Conservation (phyloP, 2,113 vertebrate genomes). For the Corythoichthys intestinalis region DNA sequence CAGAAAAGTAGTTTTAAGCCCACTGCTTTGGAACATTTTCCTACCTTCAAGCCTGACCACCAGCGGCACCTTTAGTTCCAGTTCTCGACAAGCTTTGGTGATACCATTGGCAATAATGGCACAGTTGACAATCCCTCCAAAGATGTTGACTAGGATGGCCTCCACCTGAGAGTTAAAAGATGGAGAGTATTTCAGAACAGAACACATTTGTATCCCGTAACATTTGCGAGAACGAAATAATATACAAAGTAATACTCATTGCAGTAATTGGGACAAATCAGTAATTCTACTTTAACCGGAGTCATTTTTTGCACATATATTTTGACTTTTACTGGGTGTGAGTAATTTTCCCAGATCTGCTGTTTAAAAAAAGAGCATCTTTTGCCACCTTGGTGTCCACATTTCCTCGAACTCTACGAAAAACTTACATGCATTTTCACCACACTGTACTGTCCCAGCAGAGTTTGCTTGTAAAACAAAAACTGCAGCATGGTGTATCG, state of each 20-base stretch:
- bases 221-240: not conserved
- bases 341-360: not conserved
- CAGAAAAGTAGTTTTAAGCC: not conserved
- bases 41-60: constrained; percentile 96
- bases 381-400: not conserved
- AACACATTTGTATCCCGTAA: not conserved
- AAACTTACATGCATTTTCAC: not conserved
- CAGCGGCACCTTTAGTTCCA: constrained; percentile 90
- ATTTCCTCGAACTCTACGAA: not conserved
- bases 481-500: constrained; percentile 14
- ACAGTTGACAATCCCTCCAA: constrained; percentile 97
- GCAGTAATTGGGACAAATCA: not conserved
- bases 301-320: not conserved
- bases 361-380: not conserved
- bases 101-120: constrained; percentile 97
- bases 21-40: constrained; percentile 9
- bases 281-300: not conserved
- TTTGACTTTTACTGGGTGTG: not conserved
- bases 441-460: not conserved
- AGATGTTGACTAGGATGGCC: constrained; percentile 97
- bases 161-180: constrained; percentile 77
- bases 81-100: constrained; percentile 91
- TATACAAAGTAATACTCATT: not conserved
- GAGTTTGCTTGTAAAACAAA: not conserved
- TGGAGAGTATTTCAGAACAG: not conserved